Base-by-base conservation (phyloP, 2,888 invertebrate genomes). In the Tetragnatha montana region DNA sequence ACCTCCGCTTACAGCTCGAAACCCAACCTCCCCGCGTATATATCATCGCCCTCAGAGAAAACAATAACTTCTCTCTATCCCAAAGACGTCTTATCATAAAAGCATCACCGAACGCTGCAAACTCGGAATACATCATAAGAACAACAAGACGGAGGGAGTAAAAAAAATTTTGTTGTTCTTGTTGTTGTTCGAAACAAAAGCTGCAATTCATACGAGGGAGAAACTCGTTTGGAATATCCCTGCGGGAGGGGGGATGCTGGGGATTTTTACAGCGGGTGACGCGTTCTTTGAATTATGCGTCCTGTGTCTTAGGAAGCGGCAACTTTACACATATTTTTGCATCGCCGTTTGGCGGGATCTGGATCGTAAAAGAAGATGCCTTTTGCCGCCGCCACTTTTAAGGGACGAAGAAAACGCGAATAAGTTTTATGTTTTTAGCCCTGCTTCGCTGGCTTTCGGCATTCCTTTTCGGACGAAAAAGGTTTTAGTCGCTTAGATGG, bases 321-420 rank as follows among this genome's bases (percentile, higher is more conserved):
- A 81, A 82, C 70, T 71, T 87, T 76, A 81, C 81, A 82, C 87
- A 87, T 87, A 87, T 82, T 87, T 87, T 82, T 76, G 81, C 87
- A 87, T 87, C 75, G 73, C 51, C 51, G 78, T 78, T 85, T 47
- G 69, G 21, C 2, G 21, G 21, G 21, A 35, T 12, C 35, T 22
- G 75, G 69, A 84, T 84, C 83, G 76, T 84, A 84, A 84, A 73
- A 73, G 22, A 12, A 73, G 73, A 22, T 73, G 22, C 73, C 12
- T 73, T 19, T n/a, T 69, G 17, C 73, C 73, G 19, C 73, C 21
- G n/a, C 21, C 73, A 22, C 22, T 22, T 19, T 22, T 22, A 19
- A 21, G 73, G 73, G 73, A 22, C 6, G 73, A 73, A 73, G 21
- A 73, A 73, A 73, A 19, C 22, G 12, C 21, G 21, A 73, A 73